Evolutionary conservation across 2,888 invertebrate genomes (phyloP).

Genomic region (Hirtodrosophila duncani): DNA sequence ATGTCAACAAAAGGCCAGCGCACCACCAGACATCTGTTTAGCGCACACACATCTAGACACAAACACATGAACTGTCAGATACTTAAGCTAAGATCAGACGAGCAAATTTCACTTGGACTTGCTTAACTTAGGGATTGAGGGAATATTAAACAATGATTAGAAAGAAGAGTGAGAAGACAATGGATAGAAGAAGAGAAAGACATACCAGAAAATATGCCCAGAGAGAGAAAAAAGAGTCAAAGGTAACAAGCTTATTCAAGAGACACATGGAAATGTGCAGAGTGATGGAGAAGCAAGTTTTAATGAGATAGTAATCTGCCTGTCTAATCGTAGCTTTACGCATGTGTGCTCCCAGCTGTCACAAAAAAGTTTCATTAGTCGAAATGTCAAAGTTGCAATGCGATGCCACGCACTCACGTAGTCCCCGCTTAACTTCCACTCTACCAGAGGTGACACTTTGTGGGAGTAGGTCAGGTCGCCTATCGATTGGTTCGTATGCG

Average conservation of each 20-base stretch:
- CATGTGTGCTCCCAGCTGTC: conserved; percentile 14
- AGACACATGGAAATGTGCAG: background rate
- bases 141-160: too few relatives aligned
- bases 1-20: conserved; percentile 57
- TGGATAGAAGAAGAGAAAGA: too few relatives aligned
- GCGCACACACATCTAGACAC: background rate
- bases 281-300: too few relatives aligned
- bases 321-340: conserved; percentile 2
- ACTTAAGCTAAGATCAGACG: too few relatives aligned
- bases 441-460: conserved; percentile 15
- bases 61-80: background rate
- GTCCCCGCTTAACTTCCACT: background rate
- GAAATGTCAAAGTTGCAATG: conserved; percentile 58
- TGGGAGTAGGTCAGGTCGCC: conserved; percentile 8
- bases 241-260: conserved; percentile 3
- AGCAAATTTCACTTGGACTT: background rate
- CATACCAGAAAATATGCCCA: too few relatives aligned
- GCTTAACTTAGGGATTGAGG: conserved; percentile 10
- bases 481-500: conserved; percentile 33
- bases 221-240: too few relatives aligned
- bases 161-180: too few relatives aligned
- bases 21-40: conserved; percentile 15
- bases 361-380: conserved; percentile 56
- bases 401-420: conserved; percentile 17
- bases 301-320: too few relatives aligned